A percentile compares a stretch with the other conserved stretches of the same genome.
phyloP scores from a whole-genome alignment of 2,113 vertebrate genomes.

The Corynorhinus townsendii region DNA sequence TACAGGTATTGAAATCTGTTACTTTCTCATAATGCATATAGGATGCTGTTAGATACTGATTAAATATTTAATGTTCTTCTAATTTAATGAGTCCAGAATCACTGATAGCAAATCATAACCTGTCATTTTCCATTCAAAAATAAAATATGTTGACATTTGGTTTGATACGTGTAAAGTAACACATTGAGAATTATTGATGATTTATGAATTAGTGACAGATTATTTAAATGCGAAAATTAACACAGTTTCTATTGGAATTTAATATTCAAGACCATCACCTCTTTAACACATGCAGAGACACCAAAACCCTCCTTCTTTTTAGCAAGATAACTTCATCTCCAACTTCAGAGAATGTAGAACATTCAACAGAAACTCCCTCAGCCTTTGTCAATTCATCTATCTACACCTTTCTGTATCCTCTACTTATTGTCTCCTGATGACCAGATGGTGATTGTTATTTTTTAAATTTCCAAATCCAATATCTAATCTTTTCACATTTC shows the following conservation, averaged over 20 bases:
- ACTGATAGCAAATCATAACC: conserved; percentile 11
- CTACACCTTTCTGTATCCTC: neutral
- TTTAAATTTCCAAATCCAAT: neutral
- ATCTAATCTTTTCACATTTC: neutral
- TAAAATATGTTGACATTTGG: conserved; percentile 33
- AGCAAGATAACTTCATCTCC: neutral
- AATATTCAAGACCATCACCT: neutral
- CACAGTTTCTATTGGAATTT: neutral
- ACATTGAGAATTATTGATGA: conserved; percentile 30
- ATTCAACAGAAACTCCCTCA: neutral
- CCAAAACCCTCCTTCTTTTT: neutral
- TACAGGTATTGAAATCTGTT: conserved; percentile 14
- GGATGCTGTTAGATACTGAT: conserved; percentile 12
- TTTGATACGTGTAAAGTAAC: neutral
- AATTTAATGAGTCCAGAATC: conserved; percentile 9
- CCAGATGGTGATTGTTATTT: rapidly evolving
- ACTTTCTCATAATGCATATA: conserved; percentile 24
- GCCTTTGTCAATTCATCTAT: neutral
- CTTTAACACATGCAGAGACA: neutral
- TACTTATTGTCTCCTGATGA: neutral
- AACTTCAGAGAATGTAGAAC: neutral
- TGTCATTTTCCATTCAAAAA: conserved; percentile 28
- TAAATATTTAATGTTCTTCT: conserved; percentile 53
- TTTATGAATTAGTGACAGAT: conserved; percentile 36
- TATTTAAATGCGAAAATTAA: conserved; percentile 4